Evolutionary conservation across 2,888 invertebrate genomes (phyloP), one percentile per base, ranked within the genome.

Genomic region (Anoncus sp.): DNA sequence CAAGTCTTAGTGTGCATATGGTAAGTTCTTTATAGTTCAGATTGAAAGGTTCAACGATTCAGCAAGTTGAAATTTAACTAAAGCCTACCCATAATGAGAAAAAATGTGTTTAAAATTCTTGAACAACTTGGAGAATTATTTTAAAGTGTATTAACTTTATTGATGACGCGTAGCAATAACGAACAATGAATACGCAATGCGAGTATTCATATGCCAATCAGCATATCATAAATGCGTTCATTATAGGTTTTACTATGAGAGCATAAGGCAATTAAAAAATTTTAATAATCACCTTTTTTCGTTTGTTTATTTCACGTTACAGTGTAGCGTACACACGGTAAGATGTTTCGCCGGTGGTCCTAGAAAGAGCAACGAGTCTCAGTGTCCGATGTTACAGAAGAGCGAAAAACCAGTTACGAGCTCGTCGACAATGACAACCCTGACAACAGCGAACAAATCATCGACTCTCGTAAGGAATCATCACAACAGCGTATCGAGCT

Each of bases 351-450:
- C 93, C 81, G 93, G 94, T 27, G 93, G 93, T n/a, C 93, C 94
- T 63, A 92, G 96, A 38, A 94, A 94, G 85, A 95, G 95, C 84
- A 95, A 95, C 92, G 96, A 96, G 91, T 95, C 95, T 9, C 95
- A 96, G 87, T 95, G 95, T 82, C 95, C 95, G 12, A 95, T 95
- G 95, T 89, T 95, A 72, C 92, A 92, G 78, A 92, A 91, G 72
- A 81, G 82, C 31, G 86, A 89, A n/a, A 85, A 85, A 59, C 81
- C 86, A 7, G 69, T 80, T 22, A 79, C 77, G n/a, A 77, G 83
- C 14, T 82, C 88, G 24, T 85, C 87, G 40, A 92, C 92, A 84
- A 92, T 93, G 51, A 92, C 93, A 14, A 92, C 92, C 12, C 92
- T 90, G 40, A 84, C 90, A 55, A 85, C 91, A 35, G 88, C 92